Evolutionary conservation across 2,797 vertebrate species (phyloP).

Genomic region (Arnoldichthys spilopterus): DNA sequence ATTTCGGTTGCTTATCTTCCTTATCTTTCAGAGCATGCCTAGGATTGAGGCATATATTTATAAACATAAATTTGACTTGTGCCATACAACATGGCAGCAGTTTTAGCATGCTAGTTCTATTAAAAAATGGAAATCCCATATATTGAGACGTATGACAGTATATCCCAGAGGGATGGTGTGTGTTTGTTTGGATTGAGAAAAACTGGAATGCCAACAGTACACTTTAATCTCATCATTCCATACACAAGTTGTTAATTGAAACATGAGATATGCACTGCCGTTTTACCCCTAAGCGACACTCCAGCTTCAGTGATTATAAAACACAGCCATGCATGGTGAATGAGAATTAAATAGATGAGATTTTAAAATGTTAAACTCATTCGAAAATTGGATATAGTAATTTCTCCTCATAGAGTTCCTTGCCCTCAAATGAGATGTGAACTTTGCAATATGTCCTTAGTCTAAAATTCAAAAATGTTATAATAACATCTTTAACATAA

Average conservation of each 20-base stretch:
- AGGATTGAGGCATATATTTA: background rate
- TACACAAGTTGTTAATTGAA: slow-evolving; percentile 52
- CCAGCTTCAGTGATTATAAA: slow-evolving; percentile 38
- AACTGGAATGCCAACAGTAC: slow-evolving; percentile 33
- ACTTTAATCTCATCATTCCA: slow-evolving; percentile 44
- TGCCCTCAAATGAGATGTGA: slow-evolving; percentile 3
- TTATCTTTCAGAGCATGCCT: background rate
- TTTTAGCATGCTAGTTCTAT: background rate
- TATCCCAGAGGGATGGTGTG: slow-evolving; percentile 27
- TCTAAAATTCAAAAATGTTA: background rate
- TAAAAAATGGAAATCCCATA: slow-evolving; percentile 14
- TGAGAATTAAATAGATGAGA: slow-evolving; percentile 40
- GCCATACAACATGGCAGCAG: background rate
- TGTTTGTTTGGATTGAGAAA: slow-evolving; percentile 37
- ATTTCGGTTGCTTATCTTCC: background rate
- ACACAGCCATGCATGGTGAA: slow-evolving; percentile 45
- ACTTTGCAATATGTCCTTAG: background rate
- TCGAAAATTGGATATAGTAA: slow-evolving; percentile 21
- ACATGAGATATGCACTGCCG: slow-evolving; percentile 46
- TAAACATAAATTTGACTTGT: background rate
- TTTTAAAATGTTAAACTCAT: slow-evolving; percentile 28
- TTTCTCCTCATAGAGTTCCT: slow-evolving; percentile 22
- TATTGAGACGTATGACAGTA: slow-evolving; percentile 7
- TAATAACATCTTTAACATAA: no score
- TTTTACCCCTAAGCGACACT: slow-evolving; percentile 46